Percentiles rank a stretch among this genome's conserved stretches.
These are phyloP conservation scores for Patella ulyssiponensis DNA, from an alignment of 2,888 invertebrate species.

Conservation along the genomic window DNA sequence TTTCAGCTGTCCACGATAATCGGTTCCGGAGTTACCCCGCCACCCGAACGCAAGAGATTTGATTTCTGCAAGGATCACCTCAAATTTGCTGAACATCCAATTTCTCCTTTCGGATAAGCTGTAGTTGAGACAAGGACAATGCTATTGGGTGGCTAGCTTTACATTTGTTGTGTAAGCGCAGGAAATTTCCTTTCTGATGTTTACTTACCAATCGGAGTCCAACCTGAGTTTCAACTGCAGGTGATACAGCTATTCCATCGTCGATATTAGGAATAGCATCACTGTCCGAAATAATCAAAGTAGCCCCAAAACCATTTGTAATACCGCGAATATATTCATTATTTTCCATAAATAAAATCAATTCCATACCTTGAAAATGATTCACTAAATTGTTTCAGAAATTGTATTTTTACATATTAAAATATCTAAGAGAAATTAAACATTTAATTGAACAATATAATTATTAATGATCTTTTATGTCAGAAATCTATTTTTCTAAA, in stretches of 20 bases:
- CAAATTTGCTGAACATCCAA: too few relatives aligned
- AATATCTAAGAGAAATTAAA: background rate
- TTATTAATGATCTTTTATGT: too few relatives aligned
- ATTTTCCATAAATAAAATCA: constrained; percentile 48
- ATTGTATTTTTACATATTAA: background rate
- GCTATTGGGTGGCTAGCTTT: too few relatives aligned
- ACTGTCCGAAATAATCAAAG: constrained; percentile 39
- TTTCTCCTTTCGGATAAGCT: too few relatives aligned
- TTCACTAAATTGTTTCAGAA: background rate
- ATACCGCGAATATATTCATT: constrained; percentile 46
- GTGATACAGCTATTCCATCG: constrained; percentile 43
- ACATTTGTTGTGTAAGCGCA: too few relatives aligned
- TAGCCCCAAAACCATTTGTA: constrained; percentile 45
- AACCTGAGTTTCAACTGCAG: constrained; percentile 49
- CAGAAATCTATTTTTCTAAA: too few relatives aligned
- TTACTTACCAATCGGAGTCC: constrained; percentile 45
- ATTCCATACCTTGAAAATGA: constrained; percentile 39
- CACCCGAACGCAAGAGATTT: too few relatives aligned
- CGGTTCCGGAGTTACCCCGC: too few relatives aligned
- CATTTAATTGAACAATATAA: background rate
- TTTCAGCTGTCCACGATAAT: too few relatives aligned
- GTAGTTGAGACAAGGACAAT: too few relatives aligned
- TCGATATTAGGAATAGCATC: constrained; percentile 43
- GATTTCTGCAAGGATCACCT: too few relatives aligned
- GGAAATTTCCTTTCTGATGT: background rate